Percentiles rank a stretch among this genome's conserved stretches.
phyloP scores from a whole-genome alignment of 2,888 invertebrate genomes.

The Ichneumoninae sp. region DNA sequence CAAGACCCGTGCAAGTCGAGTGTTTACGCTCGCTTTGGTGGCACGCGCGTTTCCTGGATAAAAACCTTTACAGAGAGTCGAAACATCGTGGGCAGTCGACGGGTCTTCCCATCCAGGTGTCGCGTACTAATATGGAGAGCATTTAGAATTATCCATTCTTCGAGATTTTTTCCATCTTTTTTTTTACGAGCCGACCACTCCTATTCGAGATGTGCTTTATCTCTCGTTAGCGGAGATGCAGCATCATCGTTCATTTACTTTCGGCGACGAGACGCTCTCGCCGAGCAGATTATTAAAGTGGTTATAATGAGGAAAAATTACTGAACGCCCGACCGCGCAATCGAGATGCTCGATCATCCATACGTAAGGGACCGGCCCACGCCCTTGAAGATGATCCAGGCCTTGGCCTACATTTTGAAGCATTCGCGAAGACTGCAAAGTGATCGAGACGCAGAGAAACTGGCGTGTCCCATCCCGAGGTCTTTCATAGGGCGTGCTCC shows the following conservation, averaged over 20 bases:
- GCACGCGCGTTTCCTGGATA: slow-evolving; percentile 58
- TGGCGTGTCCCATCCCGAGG: slow-evolving; percentile 21
- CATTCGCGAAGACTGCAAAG: slow-evolving; percentile 35
- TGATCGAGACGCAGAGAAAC: slow-evolving; percentile 16
- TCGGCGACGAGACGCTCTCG: slow-evolving; percentile 5
- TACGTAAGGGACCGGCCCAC: slow-evolving; percentile 49
- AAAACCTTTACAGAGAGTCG: slow-evolving; percentile 26
- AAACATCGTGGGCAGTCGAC: slow-evolving; percentile 54
- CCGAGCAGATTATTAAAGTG: slow-evolving; percentile 10
- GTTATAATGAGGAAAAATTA: slow-evolving; percentile 17
- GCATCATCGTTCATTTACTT: neutral
- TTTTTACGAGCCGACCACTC: neutral
- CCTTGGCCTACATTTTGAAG: slow-evolving; percentile 56
- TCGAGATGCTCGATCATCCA: slow-evolving; percentile 43
- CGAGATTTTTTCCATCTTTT: slow-evolving; percentile 11
- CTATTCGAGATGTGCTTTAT: slow-evolving; percentile 26
- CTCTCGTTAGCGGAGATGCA: neutral
- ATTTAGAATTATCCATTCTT: slow-evolving; percentile 57
- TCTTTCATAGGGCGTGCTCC: slow-evolving; percentile 36
- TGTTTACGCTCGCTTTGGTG: slow-evolving; percentile 55
- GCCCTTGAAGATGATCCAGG: slow-evolving; percentile 55
- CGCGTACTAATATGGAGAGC: slow-evolving; percentile 62
- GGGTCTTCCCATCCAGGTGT: slow-evolving; percentile 42
- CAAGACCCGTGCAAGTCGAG: slow-evolving; percentile 51
- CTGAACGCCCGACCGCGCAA: slow-evolving; percentile 15